Evolutionary conservation across 2,888 invertebrate species (phyloP), one percentile per base, ranked within the genome.

Genomic region (Eilema caniola): DNA sequence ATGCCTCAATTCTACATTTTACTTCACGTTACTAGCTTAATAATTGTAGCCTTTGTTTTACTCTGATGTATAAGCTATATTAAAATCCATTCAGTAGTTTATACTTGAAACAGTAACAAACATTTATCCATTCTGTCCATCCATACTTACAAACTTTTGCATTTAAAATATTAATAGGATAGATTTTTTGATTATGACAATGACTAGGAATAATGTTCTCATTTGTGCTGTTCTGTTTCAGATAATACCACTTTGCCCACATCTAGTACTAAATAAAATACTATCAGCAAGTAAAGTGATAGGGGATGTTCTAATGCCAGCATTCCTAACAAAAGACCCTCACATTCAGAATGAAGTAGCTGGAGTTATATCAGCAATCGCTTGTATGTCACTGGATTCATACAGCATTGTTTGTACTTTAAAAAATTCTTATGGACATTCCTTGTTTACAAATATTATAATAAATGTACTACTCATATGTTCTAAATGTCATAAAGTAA

Each of bases 241-340:
- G 95, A 79, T 95, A 20, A 83, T 93, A 62, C 73, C 85, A 53
- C 67, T 94, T 47, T 89, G 89, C 73, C 92, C 94, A 37, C 83
- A 94, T 25, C 70, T 95, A 14, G 73, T 94, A 31, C 62, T 90
- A 57, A 93, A 87, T 71, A 92, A 92, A 83, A 83, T 88, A 10
- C 83, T 85, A 57, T 89, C 93, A 41, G 85, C 91, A 59, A 92
- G 94, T 74, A 94, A 92, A 82, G 76, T 95, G 12, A 92, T 95
- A 60, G 91, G 91, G 28, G 94, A 95, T 41, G 83, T 94, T 66
- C 79, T 95, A 14, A 90, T 95, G 85, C 94, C 95, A 71, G 92
- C 91, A 2, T 90, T 95, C 67, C 82, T 92, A 23, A 88, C 87
- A 28, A 94, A 92, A 82, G 85, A 93, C 61, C 53, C 72, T 62